phyloP scores from a whole-genome alignment of 2,888 invertebrate species.

The Erebia ligea region DNA sequence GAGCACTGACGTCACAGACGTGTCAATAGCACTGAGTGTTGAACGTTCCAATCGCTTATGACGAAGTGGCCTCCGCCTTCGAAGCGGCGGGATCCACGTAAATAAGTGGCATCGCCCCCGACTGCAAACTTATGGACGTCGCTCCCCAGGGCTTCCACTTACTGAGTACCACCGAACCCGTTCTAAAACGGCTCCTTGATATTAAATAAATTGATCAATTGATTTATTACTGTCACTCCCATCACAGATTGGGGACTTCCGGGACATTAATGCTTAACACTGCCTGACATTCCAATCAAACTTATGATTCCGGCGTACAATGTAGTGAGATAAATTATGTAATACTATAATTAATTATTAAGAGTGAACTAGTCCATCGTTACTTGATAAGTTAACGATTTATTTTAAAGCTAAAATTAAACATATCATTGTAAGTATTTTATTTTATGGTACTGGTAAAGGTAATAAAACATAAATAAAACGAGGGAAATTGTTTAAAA shows the following conservation, averaged over 20 bases:
- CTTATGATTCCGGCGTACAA: constrained; percentile 45
- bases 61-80: constrained; percentile 58
- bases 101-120: constrained; percentile 43
- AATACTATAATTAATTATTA: constrained; percentile 53
- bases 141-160: constrained; percentile 60
- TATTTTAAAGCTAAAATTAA: constrained; percentile 38
- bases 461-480: not conserved
- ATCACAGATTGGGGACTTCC: constrained; percentile 29
- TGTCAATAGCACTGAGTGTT: constrained; percentile 82
- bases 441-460: constrained; percentile 4
- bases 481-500: constrained; percentile 12
- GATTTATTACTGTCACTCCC: constrained; percentile 44
- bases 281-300: constrained; percentile 53
- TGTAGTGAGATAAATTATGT: constrained; percentile 64
- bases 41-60: constrained; percentile 73
- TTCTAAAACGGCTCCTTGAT: constrained; percentile 43
- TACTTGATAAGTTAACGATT: constrained; percentile 48
- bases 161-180: constrained; percentile 46
- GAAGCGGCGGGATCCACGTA: constrained; percentile 64
- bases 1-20: constrained; percentile 87
- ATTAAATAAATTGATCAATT: constrained; percentile 53
- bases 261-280: constrained; percentile 45
- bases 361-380: constrained; percentile 63
- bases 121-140: constrained; percentile 44
- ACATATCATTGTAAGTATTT: not conserved